Conservation (phyloP, 2,888 invertebrate genomes). For the Coelogynopora nodosa region DNA sequence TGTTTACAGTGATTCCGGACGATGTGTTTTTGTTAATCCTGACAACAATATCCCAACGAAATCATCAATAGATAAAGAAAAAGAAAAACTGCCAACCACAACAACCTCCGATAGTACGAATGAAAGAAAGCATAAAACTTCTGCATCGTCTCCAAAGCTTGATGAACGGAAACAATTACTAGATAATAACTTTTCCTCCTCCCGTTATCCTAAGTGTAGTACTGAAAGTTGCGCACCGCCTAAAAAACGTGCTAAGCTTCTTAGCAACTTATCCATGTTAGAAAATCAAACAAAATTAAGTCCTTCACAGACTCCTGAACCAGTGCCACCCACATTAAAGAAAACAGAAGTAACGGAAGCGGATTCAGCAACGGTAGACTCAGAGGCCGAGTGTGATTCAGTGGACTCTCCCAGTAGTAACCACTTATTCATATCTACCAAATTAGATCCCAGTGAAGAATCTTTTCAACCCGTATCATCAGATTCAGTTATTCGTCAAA, state of each 20-base stretch:
- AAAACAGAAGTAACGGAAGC: conserved; percentile 34
- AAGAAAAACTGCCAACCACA: neutral
- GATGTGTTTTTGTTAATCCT: conserved; percentile 40
- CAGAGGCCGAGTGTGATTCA: conserved; percentile 34
- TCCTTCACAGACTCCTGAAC: neutral
- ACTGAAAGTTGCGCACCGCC: neutral
- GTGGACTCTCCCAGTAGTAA: neutral
- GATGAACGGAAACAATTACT: neutral
- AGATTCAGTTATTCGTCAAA: conserved; percentile 40
- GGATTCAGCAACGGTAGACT: conserved; percentile 37
- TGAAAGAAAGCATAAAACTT: neutral
- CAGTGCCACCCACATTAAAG: neutral
- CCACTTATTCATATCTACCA: neutral
- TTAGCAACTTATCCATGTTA: neutral
- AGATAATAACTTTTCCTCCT: neutral
- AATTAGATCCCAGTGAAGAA: neutral
- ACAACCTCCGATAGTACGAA: neutral
- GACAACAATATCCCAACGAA: conserved; percentile 21
- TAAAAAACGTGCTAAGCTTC: conserved; percentile 2
- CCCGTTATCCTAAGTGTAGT: neutral
- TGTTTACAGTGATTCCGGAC: conserved; percentile 68
- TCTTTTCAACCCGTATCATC: neutral
- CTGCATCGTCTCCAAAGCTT: neutral
- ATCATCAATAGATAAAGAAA: neutral
- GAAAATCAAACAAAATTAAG: neutral